Evolutionary conservation across 2,113 vertebrate genomes (phyloP).

Genomic region (Malurus cyaneus): DNA sequence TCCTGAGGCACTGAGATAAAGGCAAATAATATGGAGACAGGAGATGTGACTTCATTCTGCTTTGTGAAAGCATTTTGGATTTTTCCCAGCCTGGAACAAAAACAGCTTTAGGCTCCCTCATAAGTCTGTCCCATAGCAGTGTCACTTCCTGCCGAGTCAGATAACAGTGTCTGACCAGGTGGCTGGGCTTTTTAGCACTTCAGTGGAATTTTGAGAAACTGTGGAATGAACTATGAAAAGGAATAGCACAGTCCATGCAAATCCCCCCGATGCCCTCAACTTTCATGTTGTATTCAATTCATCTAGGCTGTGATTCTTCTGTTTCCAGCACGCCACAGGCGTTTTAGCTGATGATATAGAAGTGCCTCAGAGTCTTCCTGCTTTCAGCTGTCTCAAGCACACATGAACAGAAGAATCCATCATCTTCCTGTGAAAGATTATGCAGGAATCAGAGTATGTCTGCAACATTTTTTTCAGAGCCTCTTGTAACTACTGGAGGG

Average conservation of each 20-base stretch:
- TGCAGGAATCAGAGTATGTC: not conserved
- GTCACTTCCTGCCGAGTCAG: not conserved
- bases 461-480: not conserved
- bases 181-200: not conserved
- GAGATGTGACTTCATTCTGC: not conserved
- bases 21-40: not conserved
- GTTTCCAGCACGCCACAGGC: not conserved
- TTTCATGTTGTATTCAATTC: not conserved
- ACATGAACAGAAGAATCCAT: not conserved
- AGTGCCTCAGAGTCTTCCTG: not conserved
- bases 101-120: not conserved
- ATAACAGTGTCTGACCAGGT: not conserved
- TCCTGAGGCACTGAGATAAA: conserved; percentile 5
- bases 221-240: not conserved
- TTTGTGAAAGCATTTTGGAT: not conserved
- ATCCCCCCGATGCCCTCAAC: not conserved
- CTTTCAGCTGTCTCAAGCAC: not conserved
- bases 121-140: not conserved
- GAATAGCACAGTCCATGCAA: not conserved
- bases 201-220: not conserved
- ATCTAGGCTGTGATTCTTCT: not conserved
- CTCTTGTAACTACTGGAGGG: not conserved
- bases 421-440: not conserved
- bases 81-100: not conserved
- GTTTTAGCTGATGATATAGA: not conserved